Conservation (phyloP, 2,888 invertebrate genomes). For the Belgica antarctica region DNA sequence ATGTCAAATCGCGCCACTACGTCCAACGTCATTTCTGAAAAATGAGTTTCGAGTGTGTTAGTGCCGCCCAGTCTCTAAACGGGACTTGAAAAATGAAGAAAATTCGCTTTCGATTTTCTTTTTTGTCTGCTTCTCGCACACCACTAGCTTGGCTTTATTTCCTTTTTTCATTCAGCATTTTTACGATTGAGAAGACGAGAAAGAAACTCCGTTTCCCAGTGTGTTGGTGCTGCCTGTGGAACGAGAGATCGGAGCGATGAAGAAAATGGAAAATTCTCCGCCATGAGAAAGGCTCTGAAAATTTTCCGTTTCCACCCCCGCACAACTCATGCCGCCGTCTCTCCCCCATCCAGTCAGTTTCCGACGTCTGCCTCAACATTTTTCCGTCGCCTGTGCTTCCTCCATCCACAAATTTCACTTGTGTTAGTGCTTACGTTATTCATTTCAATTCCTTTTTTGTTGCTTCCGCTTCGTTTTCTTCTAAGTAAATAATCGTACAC, state of each 20-base stretch:
- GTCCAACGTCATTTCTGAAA: not conserved
- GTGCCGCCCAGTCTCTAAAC: slow-evolving; percentile 7
- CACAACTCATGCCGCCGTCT: not conserved
- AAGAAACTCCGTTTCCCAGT: not conserved
- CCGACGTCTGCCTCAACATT: slow-evolving; percentile 39
- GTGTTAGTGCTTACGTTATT: slow-evolving; percentile 3
- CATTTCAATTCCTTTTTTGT: not conserved
- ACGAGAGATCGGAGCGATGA: not conserved
- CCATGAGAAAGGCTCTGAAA: not conserved
- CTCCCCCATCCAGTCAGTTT: slow-evolving; percentile 6
- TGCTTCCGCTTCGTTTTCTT: too few relatives aligned
- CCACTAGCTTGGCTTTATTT: not conserved
- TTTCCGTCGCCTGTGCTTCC: slow-evolving; percentile 24
- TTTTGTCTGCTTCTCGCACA: slow-evolving; percentile 35
- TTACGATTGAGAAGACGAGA: not conserved
- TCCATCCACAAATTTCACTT: not conserved
- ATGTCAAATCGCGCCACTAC: not conserved
- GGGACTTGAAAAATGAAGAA: slow-evolving; percentile 27
- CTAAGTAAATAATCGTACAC: slow-evolving; percentile 13
- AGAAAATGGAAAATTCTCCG: slow-evolving; percentile 17
- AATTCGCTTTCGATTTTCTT: slow-evolving; percentile 42
- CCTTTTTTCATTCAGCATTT: slow-evolving; percentile 9
- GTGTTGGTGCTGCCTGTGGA: not conserved
- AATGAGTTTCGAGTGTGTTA: slow-evolving; percentile 8
- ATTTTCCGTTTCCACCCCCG: not conserved